A percentile compares a stretch with the other conserved stretches of the same genome.
phyloP scores from a whole-genome alignment of 1,140 invertebrate species.

The Rhopalosiphum maidis region DNA sequence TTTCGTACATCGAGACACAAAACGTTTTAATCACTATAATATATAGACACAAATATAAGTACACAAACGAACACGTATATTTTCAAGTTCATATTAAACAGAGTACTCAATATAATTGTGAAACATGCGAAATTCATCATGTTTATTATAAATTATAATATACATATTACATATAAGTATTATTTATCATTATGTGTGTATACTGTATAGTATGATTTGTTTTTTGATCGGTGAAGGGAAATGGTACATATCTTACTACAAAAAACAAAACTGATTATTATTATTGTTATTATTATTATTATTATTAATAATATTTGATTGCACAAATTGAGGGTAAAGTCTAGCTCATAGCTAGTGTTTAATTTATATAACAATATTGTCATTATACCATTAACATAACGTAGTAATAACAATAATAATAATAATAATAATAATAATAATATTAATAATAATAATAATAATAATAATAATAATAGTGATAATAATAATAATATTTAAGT shows the following conservation, averaged over 20 bases:
- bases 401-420: conserved; percentile 14
- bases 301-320: conserved; percentile 30
- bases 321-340: conserved; percentile 47
- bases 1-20: conserved; percentile 22
- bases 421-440: conserved; percentile 31
- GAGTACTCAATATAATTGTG: not conserved
- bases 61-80: conserved; percentile 34
- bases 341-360: not conserved
- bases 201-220: not conserved
- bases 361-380: not conserved
- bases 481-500: conserved; percentile 18
- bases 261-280: conserved; percentile 4
- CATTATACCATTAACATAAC: conserved; percentile 35
- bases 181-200: not conserved
- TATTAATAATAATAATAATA: conserved; percentile 38
- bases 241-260: not conserved
- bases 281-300: not conserved
- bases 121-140: not conserved
- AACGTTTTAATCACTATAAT: not conserved
- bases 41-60: not conserved
- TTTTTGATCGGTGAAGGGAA: not conserved
- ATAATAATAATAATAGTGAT: conserved; percentile 39
- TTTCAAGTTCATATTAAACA: conserved; percentile 28
- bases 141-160: not conserved
- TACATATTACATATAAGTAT: no score